Evolutionary conservation across 2,113 vertebrate species (phyloP), one percentile per base, ranked within the genome.

Genomic region (Vimba vimba): DNA sequence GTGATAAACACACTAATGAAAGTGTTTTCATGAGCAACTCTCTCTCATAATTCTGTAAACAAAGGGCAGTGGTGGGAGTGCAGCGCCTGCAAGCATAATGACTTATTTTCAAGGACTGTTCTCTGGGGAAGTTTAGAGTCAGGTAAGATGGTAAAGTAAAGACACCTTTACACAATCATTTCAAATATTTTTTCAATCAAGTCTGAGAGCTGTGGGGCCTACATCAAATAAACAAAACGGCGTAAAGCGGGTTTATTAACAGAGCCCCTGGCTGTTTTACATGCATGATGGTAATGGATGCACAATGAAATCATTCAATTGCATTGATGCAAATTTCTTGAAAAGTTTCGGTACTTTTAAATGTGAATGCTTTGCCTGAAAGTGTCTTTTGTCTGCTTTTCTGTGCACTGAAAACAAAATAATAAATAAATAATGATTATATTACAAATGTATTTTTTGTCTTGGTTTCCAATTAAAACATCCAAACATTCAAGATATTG

Each of bases 1-100:
- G 62, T 71, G 85, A 80, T 85, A 89, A 86, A 89, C 87, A 84
- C 77, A 64, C 80, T 89, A 87, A 87, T 89, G 88, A 89, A 88
- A 86, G 57, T 82, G 33, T 68, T 87, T 79, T 89, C 82, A 78
- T 83, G 33, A 69, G 80, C 69, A 79, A 60, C 84, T 81, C 71
- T 80, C 59, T 52, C 45, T 74, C 71, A 82, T 74, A 71, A 78
- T 78, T 89, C 52, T 68, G 71, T 74, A 82, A n/a, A 82, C 79
- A 87, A 68, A 79, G 80, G 82, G 21, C 78, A 82, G 57, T 57
- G 33, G 80, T 74, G 59, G 66, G 36, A 64, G 76, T 80, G 74
- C 50, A 10, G 43, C 39, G 25, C 50, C 78, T 82, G 83, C 71
- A 85, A 75, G 47, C 62, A 82, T 89, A 87, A 85, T 87, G 55